A percentile compares a stretch with the other conserved stretches of the same genome.
These are phyloP conservation scores for Poecilia wingei DNA, from an alignment of 2,797 vertebrate genomes.

Conservation along the genomic window DNA sequence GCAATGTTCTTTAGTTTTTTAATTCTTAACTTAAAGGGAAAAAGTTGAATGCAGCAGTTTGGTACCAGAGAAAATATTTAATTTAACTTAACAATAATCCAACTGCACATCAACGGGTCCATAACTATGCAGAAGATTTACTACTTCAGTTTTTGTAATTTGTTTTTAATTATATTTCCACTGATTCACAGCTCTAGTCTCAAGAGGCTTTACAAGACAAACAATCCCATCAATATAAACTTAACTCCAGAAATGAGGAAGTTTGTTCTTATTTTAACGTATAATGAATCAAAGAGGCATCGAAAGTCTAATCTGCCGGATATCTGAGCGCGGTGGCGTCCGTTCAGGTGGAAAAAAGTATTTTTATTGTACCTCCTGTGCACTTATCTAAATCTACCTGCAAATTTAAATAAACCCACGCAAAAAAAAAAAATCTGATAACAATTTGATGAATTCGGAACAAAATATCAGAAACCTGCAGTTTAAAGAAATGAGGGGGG, in stretches of 20 bases:
- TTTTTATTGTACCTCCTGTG: background rate
- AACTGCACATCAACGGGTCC: background rate
- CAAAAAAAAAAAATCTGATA: background rate
- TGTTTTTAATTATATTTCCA: background rate
- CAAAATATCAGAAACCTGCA: too few relatives aligned
- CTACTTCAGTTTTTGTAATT: background rate
- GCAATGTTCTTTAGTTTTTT: background rate
- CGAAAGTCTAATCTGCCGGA: background rate
- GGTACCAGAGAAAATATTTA: background rate
- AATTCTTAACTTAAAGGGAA: background rate
- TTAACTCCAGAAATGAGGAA: background rate
- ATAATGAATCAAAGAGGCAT: background rate
- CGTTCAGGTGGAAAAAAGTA: background rate
- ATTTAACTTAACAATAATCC: background rate
- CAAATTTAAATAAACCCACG: background rate
- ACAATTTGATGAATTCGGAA: too few relatives aligned
- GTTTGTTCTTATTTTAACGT: background rate
- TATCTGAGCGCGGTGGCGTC: background rate
- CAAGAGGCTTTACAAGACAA: background rate
- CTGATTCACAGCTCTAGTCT: background rate
- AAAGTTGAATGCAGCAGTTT: background rate
- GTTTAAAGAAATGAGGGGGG: background rate
- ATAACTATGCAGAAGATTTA: background rate
- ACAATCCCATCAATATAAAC: background rate
- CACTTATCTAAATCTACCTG: background rate